Evolutionary conservation across 2,797 vertebrate species (phyloP).

Genomic region (Austrolebias charrua): DNA sequence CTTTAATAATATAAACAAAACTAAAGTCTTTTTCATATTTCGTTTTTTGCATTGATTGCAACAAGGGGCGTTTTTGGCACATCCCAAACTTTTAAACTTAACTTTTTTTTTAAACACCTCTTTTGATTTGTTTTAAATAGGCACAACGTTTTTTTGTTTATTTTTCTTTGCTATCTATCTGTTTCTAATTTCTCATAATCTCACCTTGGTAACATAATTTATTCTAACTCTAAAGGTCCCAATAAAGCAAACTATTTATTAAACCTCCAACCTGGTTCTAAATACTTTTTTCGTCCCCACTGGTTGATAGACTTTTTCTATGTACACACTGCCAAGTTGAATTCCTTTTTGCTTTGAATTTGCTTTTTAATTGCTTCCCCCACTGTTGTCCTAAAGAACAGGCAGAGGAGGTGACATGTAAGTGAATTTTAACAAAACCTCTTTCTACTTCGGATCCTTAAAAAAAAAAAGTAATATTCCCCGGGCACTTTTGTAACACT

Average conservation of each 20-base stretch:
- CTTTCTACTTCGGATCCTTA: slow-evolving; percentile 72
- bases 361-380: no score
- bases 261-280: slow-evolving; percentile 6
- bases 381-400: slow-evolving; percentile 26
- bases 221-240: neutral
- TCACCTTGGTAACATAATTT: slow-evolving; percentile 2
- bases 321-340: slow-evolving; percentile 21
- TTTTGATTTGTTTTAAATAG: slow-evolving; percentile 2
- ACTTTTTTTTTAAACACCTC: slow-evolving; percentile 21
- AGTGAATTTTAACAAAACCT: slow-evolving; percentile 61
- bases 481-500: slow-evolving; percentile 69
- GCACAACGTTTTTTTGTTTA: neutral
- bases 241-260: neutral
- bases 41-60: no score
- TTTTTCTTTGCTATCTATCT: slow-evolving; percentile 6
- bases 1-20: no score
- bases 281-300: neutral
- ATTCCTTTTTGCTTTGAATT: slow-evolving; percentile 10
- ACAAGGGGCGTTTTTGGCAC: no score
- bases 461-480: slow-evolving; percentile 69
- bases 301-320: slow-evolving; percentile 15
- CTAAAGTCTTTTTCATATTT: no score
- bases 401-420: slow-evolving; percentile 44
- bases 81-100: no score
- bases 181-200: neutral